A percentile compares a stretch with the other conserved stretches of the same genome.
phyloP scores from a whole-genome alignment of 2,888 invertebrate genomes.

The Nymphalis c-album region DNA sequence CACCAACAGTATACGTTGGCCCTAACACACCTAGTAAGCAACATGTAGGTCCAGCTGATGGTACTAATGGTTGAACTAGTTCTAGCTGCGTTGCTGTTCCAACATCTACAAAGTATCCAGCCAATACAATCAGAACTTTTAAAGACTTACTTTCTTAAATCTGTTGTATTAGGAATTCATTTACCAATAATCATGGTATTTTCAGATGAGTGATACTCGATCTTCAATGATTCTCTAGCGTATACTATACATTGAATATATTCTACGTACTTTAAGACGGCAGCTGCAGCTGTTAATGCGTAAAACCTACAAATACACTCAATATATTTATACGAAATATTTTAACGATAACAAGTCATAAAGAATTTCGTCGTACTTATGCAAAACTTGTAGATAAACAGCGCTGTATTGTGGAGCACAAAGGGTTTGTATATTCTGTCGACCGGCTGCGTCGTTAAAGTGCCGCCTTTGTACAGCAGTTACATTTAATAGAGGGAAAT shows the following conservation, averaged over 20 bases:
- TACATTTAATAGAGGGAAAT: conserved; percentile 83
- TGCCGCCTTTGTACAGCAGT: conserved; percentile 87
- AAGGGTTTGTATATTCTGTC: conserved; percentile 86
- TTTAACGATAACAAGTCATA: neutral
- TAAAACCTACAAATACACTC: conserved; percentile 84
- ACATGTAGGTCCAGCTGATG: conserved; percentile 69
- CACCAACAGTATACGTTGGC: conserved; percentile 81
- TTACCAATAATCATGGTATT: conserved; percentile 91
- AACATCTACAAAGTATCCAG: conserved; percentile 82
- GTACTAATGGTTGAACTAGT: conserved; percentile 81
- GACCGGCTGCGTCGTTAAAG: conserved; percentile 89
- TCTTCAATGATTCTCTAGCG: conserved; percentile 87
- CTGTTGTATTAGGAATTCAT: neutral
- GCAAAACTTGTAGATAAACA: conserved; percentile 83
- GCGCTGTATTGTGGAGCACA: conserved; percentile 86
- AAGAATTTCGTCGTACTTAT: conserved; percentile 78
- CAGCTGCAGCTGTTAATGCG: conserved; percentile 91
- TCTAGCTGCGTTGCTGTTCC: conserved; percentile 90
- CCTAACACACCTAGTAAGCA: conserved; percentile 72
- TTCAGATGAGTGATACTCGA: conserved; percentile 91
- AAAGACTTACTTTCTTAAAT: neutral
- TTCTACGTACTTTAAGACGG: conserved; percentile 92
- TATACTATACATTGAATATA: conserved; percentile 88
- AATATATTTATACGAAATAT: neutral
- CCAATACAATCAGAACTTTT: neutral